These are phyloP conservation scores for Planiliza haematocheilus DNA, from an alignment of 2,113 vertebrate genomes.

Conservation along the genomic window DNA sequence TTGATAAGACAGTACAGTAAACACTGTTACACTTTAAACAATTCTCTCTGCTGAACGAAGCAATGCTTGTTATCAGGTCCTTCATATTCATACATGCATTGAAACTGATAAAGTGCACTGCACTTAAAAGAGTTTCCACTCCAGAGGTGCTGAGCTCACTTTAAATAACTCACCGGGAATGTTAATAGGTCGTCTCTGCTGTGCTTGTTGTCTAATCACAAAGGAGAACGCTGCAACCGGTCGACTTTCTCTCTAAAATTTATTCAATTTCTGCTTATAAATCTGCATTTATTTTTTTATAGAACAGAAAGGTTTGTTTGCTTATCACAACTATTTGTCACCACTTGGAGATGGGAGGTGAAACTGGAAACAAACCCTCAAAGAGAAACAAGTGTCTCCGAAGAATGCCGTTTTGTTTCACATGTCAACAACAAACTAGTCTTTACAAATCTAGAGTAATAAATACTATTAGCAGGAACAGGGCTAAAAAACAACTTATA, in stretches of 20 bases:
- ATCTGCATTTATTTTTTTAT: constrained; percentile 73
- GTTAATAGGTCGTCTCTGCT: constrained; percentile 52
- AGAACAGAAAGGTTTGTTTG: constrained; percentile 54
- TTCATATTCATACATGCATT: constrained; percentile 52
- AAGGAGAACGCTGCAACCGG: constrained; percentile 36
- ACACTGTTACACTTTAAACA: constrained; percentile 42
- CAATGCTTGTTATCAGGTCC: constrained; percentile 54
- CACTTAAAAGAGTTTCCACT: constrained; percentile 69
- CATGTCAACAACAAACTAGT: constrained; percentile 73
- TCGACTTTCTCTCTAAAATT: constrained; percentile 62
- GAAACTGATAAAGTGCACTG: constrained; percentile 55
- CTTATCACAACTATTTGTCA: constrained; percentile 71
- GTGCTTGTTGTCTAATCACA: constrained; percentile 13
- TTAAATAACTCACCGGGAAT: constrained; percentile 71
- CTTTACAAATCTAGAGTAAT: constrained; percentile 80
- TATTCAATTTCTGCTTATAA: constrained; percentile 75
- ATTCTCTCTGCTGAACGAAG: constrained; percentile 19
- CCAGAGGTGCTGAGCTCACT: constrained; percentile 36
- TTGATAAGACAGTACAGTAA: constrained; percentile 38
- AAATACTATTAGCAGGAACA: constrained; percentile 81
- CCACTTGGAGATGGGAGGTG: constrained; percentile 71
- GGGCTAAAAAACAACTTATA: constrained; percentile 45
- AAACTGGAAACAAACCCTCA: constrained; percentile 66
- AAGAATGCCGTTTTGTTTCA: constrained; percentile 72
- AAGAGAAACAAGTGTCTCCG: constrained; percentile 63